Evolutionary conservation across 1,140 invertebrate genomes (phyloP).

Genomic region (Monomorium pharaonis): DNA sequence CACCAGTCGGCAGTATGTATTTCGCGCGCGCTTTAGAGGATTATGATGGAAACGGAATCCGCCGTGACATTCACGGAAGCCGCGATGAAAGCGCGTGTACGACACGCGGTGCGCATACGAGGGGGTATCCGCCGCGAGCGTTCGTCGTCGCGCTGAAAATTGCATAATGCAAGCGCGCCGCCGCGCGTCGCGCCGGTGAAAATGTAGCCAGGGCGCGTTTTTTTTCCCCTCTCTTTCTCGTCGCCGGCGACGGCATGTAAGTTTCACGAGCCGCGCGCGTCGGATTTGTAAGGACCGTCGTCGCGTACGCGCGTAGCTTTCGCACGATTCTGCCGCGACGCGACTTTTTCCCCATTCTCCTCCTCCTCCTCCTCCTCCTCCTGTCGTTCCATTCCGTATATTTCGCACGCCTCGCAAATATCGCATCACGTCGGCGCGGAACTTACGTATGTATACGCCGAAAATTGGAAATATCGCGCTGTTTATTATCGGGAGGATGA

Average conservation of each 20-base stretch:
- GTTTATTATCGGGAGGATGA: slow-evolving; percentile 56
- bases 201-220: slow-evolving; percentile 29
- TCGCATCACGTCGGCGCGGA: slow-evolving; percentile 47
- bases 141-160: slow-evolving; percentile 40
- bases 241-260: slow-evolving; percentile 48
- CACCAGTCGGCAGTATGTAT: neutral
- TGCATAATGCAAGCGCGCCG: slow-evolving; percentile 51
- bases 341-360: neutral
- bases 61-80: neutral
- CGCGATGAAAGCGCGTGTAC: slow-evolving; percentile 39
- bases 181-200: slow-evolving; percentile 33
- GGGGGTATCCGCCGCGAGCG: slow-evolving; percentile 33
- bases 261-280: slow-evolving; percentile 53
- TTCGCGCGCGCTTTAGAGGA: neutral
- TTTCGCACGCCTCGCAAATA: slow-evolving; percentile 46
- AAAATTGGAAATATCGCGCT: slow-evolving; percentile 59
- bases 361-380: neutral
- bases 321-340: slow-evolving; percentile 32
- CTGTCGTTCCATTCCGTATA: neutral
- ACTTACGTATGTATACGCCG: slow-evolving; percentile 54
- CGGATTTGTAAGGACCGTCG: slow-evolving; percentile 50
- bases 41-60: slow-evolving; percentile 42
- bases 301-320: slow-evolving; percentile 44
- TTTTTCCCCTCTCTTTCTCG: slow-evolving; percentile 19
- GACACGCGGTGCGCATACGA: slow-evolving; percentile 25